A percentile compares a stretch with the other conserved stretches of the same genome.
Evolutionary conservation across 2,888 invertebrate species (phyloP).

Genomic region (Yponomeuta evonymella): DNA sequence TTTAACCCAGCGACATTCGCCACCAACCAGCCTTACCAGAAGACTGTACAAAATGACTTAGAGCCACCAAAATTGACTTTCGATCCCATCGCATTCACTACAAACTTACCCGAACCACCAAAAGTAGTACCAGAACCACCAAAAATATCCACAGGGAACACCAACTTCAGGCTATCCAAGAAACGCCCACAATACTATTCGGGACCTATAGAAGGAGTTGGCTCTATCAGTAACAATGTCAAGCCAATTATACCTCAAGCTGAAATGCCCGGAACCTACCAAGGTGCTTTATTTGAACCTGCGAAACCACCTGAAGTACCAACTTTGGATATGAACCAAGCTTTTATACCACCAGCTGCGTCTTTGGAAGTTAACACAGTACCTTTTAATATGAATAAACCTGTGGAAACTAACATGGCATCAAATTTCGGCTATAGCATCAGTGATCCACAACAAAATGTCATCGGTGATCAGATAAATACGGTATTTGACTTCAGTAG

Average conservation of each 20-base stretch:
- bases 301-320: neutral
- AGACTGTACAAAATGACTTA: neutral
- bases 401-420: constrained; percentile 20
- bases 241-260: constrained; percentile 48
- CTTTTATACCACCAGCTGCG: constrained; percentile 8
- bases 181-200: constrained; percentile 67
- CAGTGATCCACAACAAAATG: neutral
- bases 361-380: constrained; percentile 18
- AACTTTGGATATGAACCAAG: neutral
- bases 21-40: neutral
- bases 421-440: neutral
- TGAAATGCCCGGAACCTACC: constrained; percentile 23
- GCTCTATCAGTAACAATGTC: constrained; percentile 55
- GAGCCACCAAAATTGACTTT: neutral
- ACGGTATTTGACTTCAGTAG: constrained; percentile 61
- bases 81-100: constrained; percentile 3
- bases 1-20: neutral
- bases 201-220: constrained; percentile 65
- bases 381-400: constrained; percentile 34
- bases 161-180: constrained; percentile 58
- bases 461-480: constrained; percentile 20
- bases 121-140: constrained; percentile 35
- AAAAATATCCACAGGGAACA: constrained; percentile 38
- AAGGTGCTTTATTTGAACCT: constrained; percentile 15
- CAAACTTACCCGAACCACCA: constrained; percentile 1